Percentiles rank a stretch among this genome's conserved stretches.
Conservation (phyloP, 2,888 invertebrate genomes). For the Bombylius major region DNA sequence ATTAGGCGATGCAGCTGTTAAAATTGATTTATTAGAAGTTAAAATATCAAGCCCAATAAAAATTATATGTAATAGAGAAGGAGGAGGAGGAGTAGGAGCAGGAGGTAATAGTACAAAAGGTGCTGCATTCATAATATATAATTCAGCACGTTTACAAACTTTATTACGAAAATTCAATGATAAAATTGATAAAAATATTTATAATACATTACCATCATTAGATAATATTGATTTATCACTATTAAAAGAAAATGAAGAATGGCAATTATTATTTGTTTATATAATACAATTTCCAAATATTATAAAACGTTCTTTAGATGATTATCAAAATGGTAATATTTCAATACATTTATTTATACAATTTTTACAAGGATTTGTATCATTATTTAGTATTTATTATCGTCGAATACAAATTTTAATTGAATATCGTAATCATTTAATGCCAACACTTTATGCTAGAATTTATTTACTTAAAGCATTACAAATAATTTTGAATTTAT, state of each 20-base stretch:
- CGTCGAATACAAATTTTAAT: slow-evolving; percentile 45
- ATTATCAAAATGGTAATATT: slow-evolving; percentile 40
- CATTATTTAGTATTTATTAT: slow-evolving; percentile 61
- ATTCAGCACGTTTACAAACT: slow-evolving; percentile 57
- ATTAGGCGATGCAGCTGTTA: slow-evolving; percentile 52
- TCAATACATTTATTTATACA: slow-evolving; percentile 51
- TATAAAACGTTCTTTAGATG: slow-evolving; percentile 42
- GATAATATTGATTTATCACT: slow-evolving; percentile 48
- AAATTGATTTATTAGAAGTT: slow-evolving; percentile 54
- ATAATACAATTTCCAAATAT: slow-evolving; percentile 52
- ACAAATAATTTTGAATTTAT: slow-evolving; percentile 49
- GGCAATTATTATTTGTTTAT: slow-evolving; percentile 56
- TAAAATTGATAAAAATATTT: slow-evolving; percentile 41
- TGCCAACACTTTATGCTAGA: slow-evolving; percentile 53
- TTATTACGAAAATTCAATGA: slow-evolving; percentile 51
- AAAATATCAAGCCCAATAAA: slow-evolving; percentile 46
- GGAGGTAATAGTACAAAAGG: slow-evolving; percentile 23
- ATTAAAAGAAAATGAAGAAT: slow-evolving; percentile 60
- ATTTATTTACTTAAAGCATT: slow-evolving; percentile 54
- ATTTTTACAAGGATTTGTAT: slow-evolving; percentile 50
- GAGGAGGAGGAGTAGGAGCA: no score
- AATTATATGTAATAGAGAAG: slow-evolving; percentile 32
- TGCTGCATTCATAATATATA: slow-evolving; percentile 64
- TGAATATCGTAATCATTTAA: slow-evolving; percentile 54
- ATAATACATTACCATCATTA: slow-evolving; percentile 47